These are phyloP conservation scores for Sylvietta virens DNA, from an alignment of 2,113 vertebrate genomes.

Conservation along the genomic window DNA sequence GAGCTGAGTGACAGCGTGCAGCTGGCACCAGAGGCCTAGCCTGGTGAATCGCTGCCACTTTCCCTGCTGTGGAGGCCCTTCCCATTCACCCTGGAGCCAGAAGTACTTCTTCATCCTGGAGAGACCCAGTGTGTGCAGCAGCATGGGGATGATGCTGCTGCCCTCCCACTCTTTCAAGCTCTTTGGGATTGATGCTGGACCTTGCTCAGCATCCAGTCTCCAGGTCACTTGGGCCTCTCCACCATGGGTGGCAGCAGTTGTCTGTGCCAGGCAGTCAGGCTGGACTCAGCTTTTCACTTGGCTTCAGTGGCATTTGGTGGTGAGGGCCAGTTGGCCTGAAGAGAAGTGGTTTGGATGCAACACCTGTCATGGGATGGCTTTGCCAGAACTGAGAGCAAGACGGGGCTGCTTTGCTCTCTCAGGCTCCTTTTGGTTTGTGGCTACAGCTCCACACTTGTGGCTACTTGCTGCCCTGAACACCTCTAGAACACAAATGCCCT, in stretches of 20 bases:
- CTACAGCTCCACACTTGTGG: background rate
- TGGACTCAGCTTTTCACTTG: background rate
- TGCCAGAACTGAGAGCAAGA: background rate
- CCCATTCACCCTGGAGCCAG: background rate
- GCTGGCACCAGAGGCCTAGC: background rate
- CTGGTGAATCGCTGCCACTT: fast-evolving
- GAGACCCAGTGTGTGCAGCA: background rate
- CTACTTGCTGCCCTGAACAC: fast-evolving
- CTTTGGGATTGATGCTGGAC: background rate
- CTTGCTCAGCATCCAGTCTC: background rate
- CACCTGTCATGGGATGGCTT: background rate
- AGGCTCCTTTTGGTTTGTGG: background rate
- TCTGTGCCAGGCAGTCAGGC: fast-evolving
- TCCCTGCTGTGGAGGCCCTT: fast-evolving
- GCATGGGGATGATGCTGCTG: background rate
- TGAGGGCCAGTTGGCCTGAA: fast-evolving
- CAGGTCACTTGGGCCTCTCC: fast-evolving
- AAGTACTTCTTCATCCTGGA: fast-evolving
- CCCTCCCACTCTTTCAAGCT: background rate
- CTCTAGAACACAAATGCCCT: background rate
- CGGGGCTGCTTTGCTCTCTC: background rate
- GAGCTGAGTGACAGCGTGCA: background rate
- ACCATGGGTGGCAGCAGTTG: fast-evolving
- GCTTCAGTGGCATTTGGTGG: background rate
- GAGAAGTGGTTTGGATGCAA: background rate